Evolutionary conservation across 2,888 invertebrate species (phyloP).

Genomic region (Tenthredo amoena): DNA sequence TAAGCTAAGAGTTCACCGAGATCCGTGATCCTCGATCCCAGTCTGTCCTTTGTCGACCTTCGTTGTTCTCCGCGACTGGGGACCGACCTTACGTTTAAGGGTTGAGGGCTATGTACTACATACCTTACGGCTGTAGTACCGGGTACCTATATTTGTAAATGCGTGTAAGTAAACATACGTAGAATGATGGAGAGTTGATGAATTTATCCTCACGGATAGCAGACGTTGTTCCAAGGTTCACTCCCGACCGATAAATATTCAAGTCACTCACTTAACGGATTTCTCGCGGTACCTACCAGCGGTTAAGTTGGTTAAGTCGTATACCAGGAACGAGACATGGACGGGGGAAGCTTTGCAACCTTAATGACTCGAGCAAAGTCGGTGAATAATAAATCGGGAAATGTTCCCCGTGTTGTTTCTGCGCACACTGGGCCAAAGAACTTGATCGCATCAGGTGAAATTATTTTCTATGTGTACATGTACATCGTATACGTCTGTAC

Average conservation of each 20-base stretch:
- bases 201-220: constrained; percentile 29
- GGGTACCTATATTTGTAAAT: not conserved
- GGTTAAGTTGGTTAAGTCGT: constrained; percentile 51
- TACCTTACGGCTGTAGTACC: too few species aligned
- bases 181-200: not conserved
- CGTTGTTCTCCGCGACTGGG: not conserved
- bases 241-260: constrained; percentile 46
- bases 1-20: constrained; percentile 34
- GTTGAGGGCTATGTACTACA: not conserved
- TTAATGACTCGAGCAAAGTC: constrained; percentile 50
- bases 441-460: constrained; percentile 16
- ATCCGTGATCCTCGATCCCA: constrained; percentile 26
- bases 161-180: not conserved
- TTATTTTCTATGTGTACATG: not conserved
- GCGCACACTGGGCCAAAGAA: not conserved
- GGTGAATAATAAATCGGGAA: constrained; percentile 46
- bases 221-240: constrained; percentile 9
- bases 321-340: constrained; percentile 36
- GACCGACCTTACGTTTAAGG: not conserved
- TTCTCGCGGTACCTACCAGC: constrained; percentile 46
- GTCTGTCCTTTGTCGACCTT: not conserved
- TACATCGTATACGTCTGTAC: too few species aligned
- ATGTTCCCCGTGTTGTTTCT: constrained; percentile 21
- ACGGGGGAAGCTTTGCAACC: constrained; percentile 39
- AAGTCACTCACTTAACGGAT: constrained; percentile 51